Percentiles rank a stretch among this genome's conserved stretches.
These are phyloP conservation scores for Drosophila lowei DNA, from an alignment of 1,140 invertebrate genomes.

Conservation along the genomic window DNA sequence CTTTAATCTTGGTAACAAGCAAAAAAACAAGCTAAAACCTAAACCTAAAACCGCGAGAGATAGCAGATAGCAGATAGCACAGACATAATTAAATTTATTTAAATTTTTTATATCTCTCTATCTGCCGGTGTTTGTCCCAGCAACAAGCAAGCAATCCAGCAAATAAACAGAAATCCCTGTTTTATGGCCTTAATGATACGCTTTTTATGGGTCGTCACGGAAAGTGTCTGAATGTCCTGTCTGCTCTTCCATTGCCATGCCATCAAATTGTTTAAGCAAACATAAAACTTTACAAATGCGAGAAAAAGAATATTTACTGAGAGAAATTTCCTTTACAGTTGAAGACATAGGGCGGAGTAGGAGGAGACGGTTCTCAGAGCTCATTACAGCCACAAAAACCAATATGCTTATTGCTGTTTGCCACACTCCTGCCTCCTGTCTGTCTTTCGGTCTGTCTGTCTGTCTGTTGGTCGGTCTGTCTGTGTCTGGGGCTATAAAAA, in stretches of 20 bases:
- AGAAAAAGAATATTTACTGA: conserved; percentile 53
- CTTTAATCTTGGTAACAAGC: conserved; percentile 71
- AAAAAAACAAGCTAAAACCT: not conserved
- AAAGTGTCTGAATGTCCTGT: conserved; percentile 34
- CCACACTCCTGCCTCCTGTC: conserved; percentile 6
- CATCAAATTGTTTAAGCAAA: conserved; percentile 81
- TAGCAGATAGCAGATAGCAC: conserved; percentile 18
- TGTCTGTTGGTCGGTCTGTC: too few relatives aligned
- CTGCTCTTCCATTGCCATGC: conserved; percentile 28
- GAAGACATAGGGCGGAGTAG: conserved; percentile 11
- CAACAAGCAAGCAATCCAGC: conserved; percentile 59
- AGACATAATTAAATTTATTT: conserved; percentile 82
- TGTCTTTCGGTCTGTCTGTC: not conserved
- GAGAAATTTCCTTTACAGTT: conserved; percentile 59
- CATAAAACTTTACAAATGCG: conserved; percentile 79
- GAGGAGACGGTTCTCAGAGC: conserved; percentile 36
- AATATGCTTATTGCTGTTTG: conserved; percentile 73
- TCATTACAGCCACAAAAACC: conserved; percentile 79
- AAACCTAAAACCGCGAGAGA: conserved; percentile 1
- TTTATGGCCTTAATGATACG: conserved; percentile 79
- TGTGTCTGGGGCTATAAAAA: conserved; percentile 63
- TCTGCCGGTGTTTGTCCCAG: conserved; percentile 25
- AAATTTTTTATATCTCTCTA: conserved; percentile 49
- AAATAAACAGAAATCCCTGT: conserved; percentile 77
- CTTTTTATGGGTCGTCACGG: conserved; percentile 78